These are phyloP conservation scores for Epizoanthus ramosus DNA, from an alignment of 92 coral and sea anemone genomes.

Conservation along the genomic window DNA sequence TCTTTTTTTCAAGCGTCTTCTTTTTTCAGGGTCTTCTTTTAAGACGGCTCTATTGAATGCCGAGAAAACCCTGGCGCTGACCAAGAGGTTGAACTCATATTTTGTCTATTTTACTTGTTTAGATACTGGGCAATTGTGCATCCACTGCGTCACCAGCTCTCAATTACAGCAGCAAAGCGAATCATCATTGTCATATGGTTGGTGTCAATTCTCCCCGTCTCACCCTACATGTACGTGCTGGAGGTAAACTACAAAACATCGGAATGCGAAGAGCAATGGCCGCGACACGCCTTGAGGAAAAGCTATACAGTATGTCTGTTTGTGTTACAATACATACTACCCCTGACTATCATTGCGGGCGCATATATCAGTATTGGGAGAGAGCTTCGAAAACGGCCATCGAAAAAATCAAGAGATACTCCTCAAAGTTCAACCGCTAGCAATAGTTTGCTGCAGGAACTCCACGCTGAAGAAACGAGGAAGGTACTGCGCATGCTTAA, in stretches of 20 bases:
- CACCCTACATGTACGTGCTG: constrained; percentile 68
- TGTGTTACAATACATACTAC: constrained; percentile 65
- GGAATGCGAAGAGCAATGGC: constrained; percentile 71
- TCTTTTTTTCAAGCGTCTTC: too few relatives aligned
- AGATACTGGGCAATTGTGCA: constrained; percentile 88
- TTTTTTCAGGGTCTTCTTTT: too few relatives aligned
- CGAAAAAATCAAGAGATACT: neutral
- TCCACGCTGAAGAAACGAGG: constrained; percentile 70
- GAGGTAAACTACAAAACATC: constrained; percentile 36
- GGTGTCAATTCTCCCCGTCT: constrained; percentile 64
- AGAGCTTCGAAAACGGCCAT: constrained; percentile 50
- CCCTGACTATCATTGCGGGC: constrained; percentile 69
- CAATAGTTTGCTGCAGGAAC: constrained; percentile 58
- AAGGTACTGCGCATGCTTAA: constrained; percentile 84
- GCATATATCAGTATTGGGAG: constrained; percentile 74
- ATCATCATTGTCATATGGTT: constrained; percentile 75
- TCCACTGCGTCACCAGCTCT: constrained; percentile 72
- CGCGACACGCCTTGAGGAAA: constrained; percentile 45
- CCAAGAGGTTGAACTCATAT: too few relatives aligned
- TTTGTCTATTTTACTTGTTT: constrained; percentile 16
- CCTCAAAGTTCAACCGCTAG: constrained; percentile 49
- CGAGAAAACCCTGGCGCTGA: too few relatives aligned
- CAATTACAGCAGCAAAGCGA: constrained; percentile 60
- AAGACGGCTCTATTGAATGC: too few relatives aligned
- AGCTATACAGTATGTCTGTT: constrained; percentile 66